A percentile compares a stretch with the other conserved stretches of the same genome.
Conservation (phyloP, 1,140 invertebrate genomes). For the Eciton burchellii region DNA sequence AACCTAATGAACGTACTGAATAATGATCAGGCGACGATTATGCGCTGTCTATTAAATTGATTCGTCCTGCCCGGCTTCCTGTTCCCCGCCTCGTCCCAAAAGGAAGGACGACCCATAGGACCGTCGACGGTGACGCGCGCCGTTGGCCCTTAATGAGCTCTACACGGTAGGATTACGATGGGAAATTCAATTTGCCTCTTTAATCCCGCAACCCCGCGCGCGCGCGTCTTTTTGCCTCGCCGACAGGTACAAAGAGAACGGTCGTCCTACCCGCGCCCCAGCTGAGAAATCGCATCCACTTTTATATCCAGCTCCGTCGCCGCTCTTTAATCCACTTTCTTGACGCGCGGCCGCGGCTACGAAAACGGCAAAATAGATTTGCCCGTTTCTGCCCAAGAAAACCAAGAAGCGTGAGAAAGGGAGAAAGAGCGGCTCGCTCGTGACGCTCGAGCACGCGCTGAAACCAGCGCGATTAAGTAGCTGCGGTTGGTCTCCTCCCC, state of each 20-base stretch:
- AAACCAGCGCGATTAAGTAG: slow-evolving; percentile 6
- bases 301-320: slow-evolving; percentile 30
- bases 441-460: neutral
- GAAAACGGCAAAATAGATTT: slow-evolving; percentile 12
- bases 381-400: neutral
- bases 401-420: neutral
- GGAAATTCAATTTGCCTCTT: slow-evolving; percentile 51
- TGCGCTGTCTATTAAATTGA: slow-evolving; percentile 84
- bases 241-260: slow-evolving; percentile 2
- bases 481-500: neutral
- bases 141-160: slow-evolving; percentile 27
- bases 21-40: slow-evolving; percentile 83
- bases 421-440: neutral
- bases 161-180: slow-evolving; percentile 48
- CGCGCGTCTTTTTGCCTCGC: slow-evolving; percentile 32
- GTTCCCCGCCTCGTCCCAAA: slow-evolving; percentile 12
- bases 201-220: slow-evolving; percentile 36
- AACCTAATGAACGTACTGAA: slow-evolving; percentile 84
- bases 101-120: slow-evolving; percentile 29
- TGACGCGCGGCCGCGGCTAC: neutral
- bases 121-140: slow-evolving; percentile 21
- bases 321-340: slow-evolving; percentile 44
- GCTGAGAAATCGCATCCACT: slow-evolving; percentile 28
- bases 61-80: slow-evolving; percentile 62
- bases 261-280: neutral